Conservation (phyloP, 1,140 invertebrate genomes). For the Nymphalis io region DNA sequence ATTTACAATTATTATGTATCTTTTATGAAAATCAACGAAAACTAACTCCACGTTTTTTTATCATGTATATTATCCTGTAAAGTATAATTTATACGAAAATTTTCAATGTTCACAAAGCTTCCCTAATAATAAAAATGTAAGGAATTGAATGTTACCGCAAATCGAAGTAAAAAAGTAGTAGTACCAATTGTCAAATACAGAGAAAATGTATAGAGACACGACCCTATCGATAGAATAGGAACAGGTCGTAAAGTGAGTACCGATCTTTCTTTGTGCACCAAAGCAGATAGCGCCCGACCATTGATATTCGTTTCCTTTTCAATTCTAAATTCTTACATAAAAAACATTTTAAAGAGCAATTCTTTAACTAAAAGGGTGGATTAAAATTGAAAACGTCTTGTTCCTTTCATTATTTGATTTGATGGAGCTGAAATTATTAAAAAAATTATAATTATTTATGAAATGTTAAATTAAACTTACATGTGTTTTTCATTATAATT, state of each 20-base stretch:
- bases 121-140: background rate
- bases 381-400: background rate
- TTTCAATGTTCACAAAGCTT: background rate
- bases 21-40: no score
- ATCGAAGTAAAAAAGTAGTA: background rate
- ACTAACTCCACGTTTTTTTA: no score
- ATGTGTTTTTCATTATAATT: no score
- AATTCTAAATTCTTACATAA: constrained; percentile 10
- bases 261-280: constrained; percentile 9
- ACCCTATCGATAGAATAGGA: constrained; percentile 25
- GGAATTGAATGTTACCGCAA: background rate
- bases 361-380: constrained; percentile 2
- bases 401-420: background rate
- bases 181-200: constrained; percentile 2
- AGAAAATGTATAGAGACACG: background rate
- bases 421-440: no score
- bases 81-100: background rate
- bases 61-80: no score
- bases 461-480: no score
- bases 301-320: constrained; percentile 15
- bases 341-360: background rate
- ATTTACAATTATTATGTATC: no score
- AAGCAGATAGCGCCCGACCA: constrained; percentile 11
- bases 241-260: constrained; percentile 21
- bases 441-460: no score